phyloP scores from a whole-genome alignment of 2,797 vertebrate genomes.

The Pangasius mekongensis region DNA sequence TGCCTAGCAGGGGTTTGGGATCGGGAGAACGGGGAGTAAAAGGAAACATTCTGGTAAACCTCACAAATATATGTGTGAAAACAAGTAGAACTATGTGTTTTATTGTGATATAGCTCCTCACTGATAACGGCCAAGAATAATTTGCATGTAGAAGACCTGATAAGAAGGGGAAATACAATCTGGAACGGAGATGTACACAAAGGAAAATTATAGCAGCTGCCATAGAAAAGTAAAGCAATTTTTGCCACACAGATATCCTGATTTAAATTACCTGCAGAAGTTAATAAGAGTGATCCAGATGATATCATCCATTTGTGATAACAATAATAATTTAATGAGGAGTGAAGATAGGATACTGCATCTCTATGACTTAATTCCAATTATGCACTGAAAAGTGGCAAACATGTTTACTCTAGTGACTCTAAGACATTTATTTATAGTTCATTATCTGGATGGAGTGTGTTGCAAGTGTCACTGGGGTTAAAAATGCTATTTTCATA shows the following conservation, averaged over 20 bases:
- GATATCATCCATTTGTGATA: conserved; percentile 15
- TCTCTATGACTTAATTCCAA: conserved; percentile 26
- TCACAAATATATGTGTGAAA: conserved; percentile 25
- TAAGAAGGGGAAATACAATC: conserved; percentile 58
- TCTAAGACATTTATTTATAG: not conserved
- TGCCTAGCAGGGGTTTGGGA: conserved; percentile 28
- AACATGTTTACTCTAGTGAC: conserved; percentile 7
- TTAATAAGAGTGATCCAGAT: conserved; percentile 26
- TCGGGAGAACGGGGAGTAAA: conserved; percentile 12
- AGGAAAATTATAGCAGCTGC: not conserved
- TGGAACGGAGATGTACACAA: conserved; percentile 52
- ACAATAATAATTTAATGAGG: conserved; percentile 43
- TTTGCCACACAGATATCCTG: not conserved
- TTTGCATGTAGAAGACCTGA: not conserved
- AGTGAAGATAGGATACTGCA: conserved; percentile 30
- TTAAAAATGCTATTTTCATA: not conserved
- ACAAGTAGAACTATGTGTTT: not conserved
- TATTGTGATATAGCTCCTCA: not conserved
- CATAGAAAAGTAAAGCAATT: not conserved
- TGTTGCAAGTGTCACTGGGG: not conserved
- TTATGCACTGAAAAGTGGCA: conserved; percentile 1
- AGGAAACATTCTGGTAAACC: not conserved
- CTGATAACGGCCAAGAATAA: not conserved
- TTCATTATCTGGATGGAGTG: not conserved
- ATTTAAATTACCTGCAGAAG: conserved; percentile 73